Conservation (phyloP, 2,797 vertebrate species). For the Nannoperca obscura region DNA sequence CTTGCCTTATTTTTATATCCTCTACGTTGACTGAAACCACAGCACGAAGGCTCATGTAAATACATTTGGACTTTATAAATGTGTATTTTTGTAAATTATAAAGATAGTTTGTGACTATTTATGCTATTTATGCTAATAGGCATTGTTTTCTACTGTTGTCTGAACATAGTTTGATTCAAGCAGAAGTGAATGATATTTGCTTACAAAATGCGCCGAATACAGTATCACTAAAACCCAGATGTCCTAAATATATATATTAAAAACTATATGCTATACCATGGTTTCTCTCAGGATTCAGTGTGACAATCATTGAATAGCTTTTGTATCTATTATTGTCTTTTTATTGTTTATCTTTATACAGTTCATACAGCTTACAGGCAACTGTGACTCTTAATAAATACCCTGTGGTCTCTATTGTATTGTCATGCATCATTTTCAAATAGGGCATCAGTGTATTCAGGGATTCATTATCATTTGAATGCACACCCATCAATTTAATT, state of each 20-base stretch:
- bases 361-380: constrained; percentile 48
- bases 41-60: constrained; percentile 77
- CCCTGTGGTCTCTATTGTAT: constrained; percentile 49
- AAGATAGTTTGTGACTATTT: constrained; percentile 92
- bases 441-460: constrained; percentile 13
- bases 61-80: constrained; percentile 76
- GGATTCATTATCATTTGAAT: constrained; percentile 40
- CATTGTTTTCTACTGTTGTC: constrained; percentile 67
- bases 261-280: constrained; percentile 51
- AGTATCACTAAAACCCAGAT: constrained; percentile 61
- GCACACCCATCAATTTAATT: constrained; percentile 31
- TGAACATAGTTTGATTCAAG: constrained; percentile 66
- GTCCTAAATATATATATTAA: constrained; percentile 47
- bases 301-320: constrained; percentile 69
- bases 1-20: constrained; percentile 49
- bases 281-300: constrained; percentile 74
- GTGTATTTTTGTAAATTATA: constrained; percentile 90
- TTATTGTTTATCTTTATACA: constrained; percentile 39
- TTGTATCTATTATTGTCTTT: constrained; percentile 58
- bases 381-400: constrained; percentile 73
- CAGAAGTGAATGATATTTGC: constrained; percentile 54
- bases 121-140: constrained; percentile 84
- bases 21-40: constrained; percentile 68
- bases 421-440: constrained; percentile 51
- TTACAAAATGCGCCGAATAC: constrained; percentile 47